These are phyloP conservation scores for Halesus radiatus DNA, from an alignment of 1,140 invertebrate genomes.

Conservation along the genomic window DNA sequence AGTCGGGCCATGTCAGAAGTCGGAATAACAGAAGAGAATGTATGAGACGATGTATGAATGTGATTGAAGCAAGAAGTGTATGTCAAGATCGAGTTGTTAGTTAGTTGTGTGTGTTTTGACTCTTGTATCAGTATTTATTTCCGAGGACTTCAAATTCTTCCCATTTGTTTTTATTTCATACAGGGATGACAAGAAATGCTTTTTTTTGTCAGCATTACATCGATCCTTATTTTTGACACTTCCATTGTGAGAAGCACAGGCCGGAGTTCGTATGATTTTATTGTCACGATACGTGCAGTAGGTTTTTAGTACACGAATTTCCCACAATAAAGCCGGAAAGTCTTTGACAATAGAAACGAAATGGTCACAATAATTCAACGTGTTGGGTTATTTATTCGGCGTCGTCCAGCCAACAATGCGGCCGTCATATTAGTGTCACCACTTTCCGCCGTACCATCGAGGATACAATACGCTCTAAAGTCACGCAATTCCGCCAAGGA, in stretches of 20 bases:
- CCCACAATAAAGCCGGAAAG: conserved; percentile 14
- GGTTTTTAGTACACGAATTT: background rate
- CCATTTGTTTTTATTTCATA: too few relatives aligned
- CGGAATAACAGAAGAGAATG: too few relatives aligned
- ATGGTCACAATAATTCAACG: conserved; percentile 31
- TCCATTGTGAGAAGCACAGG: background rate
- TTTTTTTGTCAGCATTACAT: too few relatives aligned
- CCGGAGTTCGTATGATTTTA: background rate
- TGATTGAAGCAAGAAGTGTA: too few relatives aligned
- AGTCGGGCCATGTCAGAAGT: too few relatives aligned
- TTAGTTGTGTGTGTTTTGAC: too few relatives aligned
- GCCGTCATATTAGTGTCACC: conserved; percentile 28
- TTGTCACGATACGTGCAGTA: conserved; percentile 7
- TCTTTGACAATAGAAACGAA: conserved; percentile 29
- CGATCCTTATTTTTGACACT: background rate
- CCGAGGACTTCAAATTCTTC: too few relatives aligned
- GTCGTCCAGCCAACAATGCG: conserved; percentile 21
- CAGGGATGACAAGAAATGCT: too few relatives aligned
- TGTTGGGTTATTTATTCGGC: conserved; percentile 16
- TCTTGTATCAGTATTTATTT: too few relatives aligned
- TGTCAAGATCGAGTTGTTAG: too few relatives aligned
- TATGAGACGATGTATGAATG: too few relatives aligned
- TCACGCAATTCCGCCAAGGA: conserved; percentile 2
- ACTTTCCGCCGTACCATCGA: background rate
- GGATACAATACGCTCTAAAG: conserved; percentile 14